Conservation (phyloP, 2,113 vertebrate genomes). For the Macheiramphus alcinus region DNA sequence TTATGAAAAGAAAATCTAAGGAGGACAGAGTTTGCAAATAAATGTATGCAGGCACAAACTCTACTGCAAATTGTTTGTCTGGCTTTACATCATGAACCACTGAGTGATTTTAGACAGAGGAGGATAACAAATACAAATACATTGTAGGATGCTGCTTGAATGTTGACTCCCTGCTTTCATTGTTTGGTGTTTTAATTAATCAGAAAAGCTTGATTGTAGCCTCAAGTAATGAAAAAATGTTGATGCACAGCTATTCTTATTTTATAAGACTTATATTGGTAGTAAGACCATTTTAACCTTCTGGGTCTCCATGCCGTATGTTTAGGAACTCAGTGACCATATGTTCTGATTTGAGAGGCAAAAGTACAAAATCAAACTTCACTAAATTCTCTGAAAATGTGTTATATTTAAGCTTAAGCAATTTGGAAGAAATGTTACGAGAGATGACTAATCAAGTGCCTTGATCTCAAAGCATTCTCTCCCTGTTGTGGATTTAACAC, state of each 20-base stretch:
- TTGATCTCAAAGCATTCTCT: not conserved
- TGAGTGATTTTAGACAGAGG: not conserved
- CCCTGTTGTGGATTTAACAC: not conserved
- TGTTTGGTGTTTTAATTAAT: not conserved
- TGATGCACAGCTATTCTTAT: not conserved
- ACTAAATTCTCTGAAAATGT: not conserved
- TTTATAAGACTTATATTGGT: not conserved
- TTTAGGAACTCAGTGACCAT: not conserved
- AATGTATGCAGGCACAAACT: not conserved
- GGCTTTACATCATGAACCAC: not conserved
- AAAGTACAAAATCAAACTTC: not conserved
- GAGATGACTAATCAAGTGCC: not conserved
- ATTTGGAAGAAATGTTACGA: not conserved
- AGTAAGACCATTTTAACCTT: not conserved
- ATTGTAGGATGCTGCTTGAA: not conserved
- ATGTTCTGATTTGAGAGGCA: not conserved
- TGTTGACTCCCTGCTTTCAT: not conserved
- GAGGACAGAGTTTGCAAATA: not conserved
- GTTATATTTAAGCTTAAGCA: not conserved
- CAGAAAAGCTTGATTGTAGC: not conserved
- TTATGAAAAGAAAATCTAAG: not conserved
- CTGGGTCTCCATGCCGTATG: fast-evolving
- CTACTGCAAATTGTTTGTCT: not conserved
- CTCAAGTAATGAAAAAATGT: not conserved
- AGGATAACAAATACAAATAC: not conserved